phyloP scores from a whole-genome alignment of 2,888 invertebrate species.

The Spicauda simplicius region DNA sequence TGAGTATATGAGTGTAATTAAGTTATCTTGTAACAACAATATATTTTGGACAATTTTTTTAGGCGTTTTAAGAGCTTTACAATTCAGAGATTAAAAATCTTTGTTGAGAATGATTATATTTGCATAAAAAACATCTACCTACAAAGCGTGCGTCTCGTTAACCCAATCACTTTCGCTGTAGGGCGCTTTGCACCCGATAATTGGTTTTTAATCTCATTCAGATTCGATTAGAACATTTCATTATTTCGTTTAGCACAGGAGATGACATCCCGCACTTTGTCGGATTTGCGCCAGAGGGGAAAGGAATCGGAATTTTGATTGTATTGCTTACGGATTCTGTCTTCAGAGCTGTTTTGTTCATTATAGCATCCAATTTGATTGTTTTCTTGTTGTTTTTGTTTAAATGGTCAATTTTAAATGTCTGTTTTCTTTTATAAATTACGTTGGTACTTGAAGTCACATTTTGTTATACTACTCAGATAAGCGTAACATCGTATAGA shows the following conservation, averaged over 20 bases:
- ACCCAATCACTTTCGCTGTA: constrained; percentile 38
- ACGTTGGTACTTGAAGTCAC: too few species aligned
- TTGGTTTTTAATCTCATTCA: constrained; percentile 53
- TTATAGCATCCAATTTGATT: background rate
- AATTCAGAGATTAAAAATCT: too few species aligned
- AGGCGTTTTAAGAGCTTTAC: too few species aligned
- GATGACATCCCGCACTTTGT: constrained; percentile 36
- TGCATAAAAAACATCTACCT: background rate
- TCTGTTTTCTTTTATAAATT: too few species aligned
- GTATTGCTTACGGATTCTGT: constrained; percentile 7
- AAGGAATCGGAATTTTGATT: constrained; percentile 21
- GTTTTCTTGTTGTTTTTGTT: background rate
- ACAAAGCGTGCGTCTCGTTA: constrained; percentile 5
- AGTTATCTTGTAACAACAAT: too few species aligned
- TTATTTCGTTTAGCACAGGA: constrained; percentile 44
- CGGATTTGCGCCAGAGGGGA: constrained; percentile 11
- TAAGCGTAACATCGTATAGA: too few species aligned
- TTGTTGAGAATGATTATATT: background rate
- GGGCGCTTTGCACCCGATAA: constrained; percentile 45
- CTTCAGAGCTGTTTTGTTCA: background rate
- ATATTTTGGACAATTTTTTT: too few species aligned
- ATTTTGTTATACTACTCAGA: too few species aligned
- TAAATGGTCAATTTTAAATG: too few species aligned
- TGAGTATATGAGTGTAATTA: too few species aligned
- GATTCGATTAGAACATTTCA: constrained; percentile 51